These are phyloP conservation scores for Mimumesa dahlbomi DNA, from an alignment of 2,888 invertebrate genomes.

Conservation along the genomic window DNA sequence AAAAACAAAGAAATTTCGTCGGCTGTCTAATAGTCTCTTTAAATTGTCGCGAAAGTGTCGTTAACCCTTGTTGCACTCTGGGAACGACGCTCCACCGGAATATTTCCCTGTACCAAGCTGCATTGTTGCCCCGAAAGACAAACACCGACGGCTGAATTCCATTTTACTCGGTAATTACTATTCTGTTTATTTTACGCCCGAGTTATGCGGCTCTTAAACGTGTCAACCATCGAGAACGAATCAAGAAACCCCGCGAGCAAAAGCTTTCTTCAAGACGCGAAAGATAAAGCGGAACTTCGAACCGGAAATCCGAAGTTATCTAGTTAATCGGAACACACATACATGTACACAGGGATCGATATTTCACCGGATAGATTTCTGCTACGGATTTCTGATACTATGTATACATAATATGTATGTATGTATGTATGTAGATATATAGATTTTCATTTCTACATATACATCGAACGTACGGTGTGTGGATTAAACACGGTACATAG, in stretches of 20 bases:
- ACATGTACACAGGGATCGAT: too few relatives aligned
- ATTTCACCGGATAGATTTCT: too few relatives aligned
- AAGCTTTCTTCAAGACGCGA: neutral
- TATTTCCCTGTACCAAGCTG: constrained; percentile 41
- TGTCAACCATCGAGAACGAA: constrained; percentile 19
- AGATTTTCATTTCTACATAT: too few relatives aligned
- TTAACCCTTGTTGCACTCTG: constrained; percentile 9
- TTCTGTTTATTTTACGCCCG: constrained; percentile 40
- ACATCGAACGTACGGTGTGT: too few relatives aligned
- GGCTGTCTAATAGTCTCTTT: too few relatives aligned
- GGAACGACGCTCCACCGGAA: constrained; percentile 14
- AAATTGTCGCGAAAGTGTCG: constrained; percentile 2
- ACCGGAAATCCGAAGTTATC: too few relatives aligned
- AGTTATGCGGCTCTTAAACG: constrained; percentile 35
- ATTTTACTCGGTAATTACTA: constrained; percentile 59
- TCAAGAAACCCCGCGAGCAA: neutral
- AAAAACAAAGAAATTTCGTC: too few relatives aligned
- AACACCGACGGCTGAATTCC: constrained; percentile 58
- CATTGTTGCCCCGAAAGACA: constrained; percentile 61
- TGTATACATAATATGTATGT: too few relatives aligned
- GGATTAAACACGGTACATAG: too few relatives aligned
- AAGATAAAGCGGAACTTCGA: neutral
- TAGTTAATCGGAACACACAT: too few relatives aligned
- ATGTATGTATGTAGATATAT: too few relatives aligned
- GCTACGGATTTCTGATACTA: too few relatives aligned